Evolutionary conservation across 2,113 vertebrate genomes (phyloP), one percentile per base, ranked within the genome.

Genomic region (Osmerus eperlanus): DNA sequence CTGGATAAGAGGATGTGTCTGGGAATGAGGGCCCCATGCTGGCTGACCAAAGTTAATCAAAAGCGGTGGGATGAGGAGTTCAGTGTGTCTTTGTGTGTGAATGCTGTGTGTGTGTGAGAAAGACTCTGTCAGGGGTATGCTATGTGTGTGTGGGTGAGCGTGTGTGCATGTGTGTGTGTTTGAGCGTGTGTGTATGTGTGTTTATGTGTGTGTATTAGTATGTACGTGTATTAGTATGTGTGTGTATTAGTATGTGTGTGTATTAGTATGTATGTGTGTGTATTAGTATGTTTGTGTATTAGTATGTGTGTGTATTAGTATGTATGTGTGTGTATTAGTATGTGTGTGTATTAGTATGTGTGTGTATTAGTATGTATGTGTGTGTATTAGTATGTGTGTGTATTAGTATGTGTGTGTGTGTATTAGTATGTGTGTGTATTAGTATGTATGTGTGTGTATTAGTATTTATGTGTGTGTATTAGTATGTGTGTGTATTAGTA

Each of bases 1-100:
- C 15, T 68, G 83, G 86, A 84, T 82, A 47, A 47, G 83, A 85
- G 68, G 70, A 29, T 23, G 29, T 83, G 84, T 76, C 87, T 77
- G 70, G 74, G 62, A 79, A 79, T 85, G 81, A 87, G 83, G 69
- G 71, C 58, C 70, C 25, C 83, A 67, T 52, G 65, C 81, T 80
- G 83, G 29, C 65, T 75, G 51, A 16, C 75, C 69, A 76, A 47
- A 47, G 41, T 47, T 11, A 47, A 47, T 47, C 41, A 47, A 12
- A 47, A 76, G 56, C 21, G n/a, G 56, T 59, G 15, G 56, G n/a
- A 59, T 59, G n/a, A 29, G 28, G 58, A 51, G 47, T 36, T n/a
- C 7, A 14, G 29, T 59, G 21, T 15, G 41, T 70, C 28, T 61
- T 28, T 60, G 14, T 61, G 55, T 5, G 56, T 12, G 56, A 0